phyloP scores from a whole-genome alignment of 2,113 vertebrate genomes.

The Picathartes gymnocephalus region DNA sequence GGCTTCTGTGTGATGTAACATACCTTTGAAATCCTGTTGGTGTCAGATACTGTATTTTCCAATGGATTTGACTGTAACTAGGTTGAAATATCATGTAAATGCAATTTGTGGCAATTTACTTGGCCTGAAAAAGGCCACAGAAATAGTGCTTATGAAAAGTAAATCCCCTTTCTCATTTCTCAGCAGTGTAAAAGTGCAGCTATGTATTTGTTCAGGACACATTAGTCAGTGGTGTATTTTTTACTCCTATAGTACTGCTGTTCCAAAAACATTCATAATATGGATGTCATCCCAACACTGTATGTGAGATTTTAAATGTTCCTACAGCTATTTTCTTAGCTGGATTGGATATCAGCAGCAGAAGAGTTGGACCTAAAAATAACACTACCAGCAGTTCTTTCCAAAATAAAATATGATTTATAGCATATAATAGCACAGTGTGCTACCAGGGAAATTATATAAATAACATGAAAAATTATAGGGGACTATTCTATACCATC shows the following conservation, averaged over 20 bases:
- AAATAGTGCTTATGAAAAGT: neutral
- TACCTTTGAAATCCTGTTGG: neutral
- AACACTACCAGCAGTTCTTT: neutral
- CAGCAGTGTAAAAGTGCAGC: neutral
- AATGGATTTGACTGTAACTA: neutral
- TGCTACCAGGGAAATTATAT: neutral
- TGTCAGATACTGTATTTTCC: neutral
- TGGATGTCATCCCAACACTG: neutral
- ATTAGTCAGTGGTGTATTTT: neutral
- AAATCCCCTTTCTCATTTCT: neutral
- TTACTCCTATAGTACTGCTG: neutral
- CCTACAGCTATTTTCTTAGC: constrained; percentile 2
- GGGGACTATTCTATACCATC: neutral
- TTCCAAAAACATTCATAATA: neutral
- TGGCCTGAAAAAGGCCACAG: neutral
- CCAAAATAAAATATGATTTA: neutral
- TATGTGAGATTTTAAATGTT: neutral
- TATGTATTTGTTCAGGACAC: neutral
- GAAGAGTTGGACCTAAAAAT: constrained; percentile 19
- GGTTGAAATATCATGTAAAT: constrained; percentile 18
- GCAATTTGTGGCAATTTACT: constrained; percentile 1
- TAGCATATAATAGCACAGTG: neutral
- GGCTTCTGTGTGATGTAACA: neutral
- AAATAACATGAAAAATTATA: constrained; percentile 17
- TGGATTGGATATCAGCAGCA: neutral